These are phyloP conservation scores for Sipha maydis DNA, from an alignment of 2,888 invertebrate species.

Conservation along the genomic window DNA sequence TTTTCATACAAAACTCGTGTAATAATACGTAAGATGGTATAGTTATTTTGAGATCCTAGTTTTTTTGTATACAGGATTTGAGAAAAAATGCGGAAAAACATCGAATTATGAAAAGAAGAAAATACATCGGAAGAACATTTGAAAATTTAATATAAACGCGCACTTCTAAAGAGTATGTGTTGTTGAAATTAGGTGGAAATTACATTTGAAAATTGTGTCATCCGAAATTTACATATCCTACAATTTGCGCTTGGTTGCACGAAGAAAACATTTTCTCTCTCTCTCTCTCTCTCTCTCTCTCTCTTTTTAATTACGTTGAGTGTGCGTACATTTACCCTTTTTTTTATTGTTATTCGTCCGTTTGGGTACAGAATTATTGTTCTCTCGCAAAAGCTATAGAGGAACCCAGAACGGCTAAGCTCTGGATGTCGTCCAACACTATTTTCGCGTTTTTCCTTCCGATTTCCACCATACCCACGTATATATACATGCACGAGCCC, in stretches of 20 bases:
- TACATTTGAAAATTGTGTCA: slow-evolving; percentile 30
- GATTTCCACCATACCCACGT: neutral
- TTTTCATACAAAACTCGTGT: neutral
- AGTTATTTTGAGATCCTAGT: too few relatives aligned
- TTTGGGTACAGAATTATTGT: slow-evolving; percentile 10
- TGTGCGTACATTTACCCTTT: slow-evolving; percentile 25
- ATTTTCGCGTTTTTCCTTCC: slow-evolving; percentile 52
- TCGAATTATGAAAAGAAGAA: neutral
- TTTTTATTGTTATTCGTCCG: neutral
- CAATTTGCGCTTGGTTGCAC: neutral
- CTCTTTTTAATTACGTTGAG: slow-evolving; percentile 12
- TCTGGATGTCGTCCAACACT: slow-evolving; percentile 55
- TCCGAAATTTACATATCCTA: slow-evolving; percentile 20
- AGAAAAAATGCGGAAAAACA: neutral
- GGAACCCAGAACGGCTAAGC: neutral
- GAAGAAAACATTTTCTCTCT: neutral
- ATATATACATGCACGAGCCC: neutral
- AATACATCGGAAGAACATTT: neutral
- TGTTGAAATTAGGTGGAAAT: slow-evolving; percentile 24
- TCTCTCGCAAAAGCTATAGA: neutral
- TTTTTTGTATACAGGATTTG: too few relatives aligned
- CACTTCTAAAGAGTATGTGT: neutral
- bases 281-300: neutral
- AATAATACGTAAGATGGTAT: too few relatives aligned
- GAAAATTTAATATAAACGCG: slow-evolving; percentile 26